Conservation (phyloP, 2,888 invertebrate genomes). For the Pterostichus niger region DNA sequence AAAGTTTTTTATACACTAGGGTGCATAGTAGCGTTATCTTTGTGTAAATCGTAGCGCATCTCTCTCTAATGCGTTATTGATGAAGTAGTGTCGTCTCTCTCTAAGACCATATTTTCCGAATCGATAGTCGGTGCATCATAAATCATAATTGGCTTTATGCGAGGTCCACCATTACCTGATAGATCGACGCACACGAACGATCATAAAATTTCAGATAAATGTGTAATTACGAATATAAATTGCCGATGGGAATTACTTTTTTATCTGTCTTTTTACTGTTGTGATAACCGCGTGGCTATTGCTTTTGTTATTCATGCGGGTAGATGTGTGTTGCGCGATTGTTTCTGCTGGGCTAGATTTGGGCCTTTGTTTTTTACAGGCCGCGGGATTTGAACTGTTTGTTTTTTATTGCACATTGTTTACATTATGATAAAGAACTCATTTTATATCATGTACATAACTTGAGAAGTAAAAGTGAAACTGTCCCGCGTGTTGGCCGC, state of each 20-base stretch:
- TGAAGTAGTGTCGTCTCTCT: conserved; percentile 25
- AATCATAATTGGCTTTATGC: conserved; percentile 63
- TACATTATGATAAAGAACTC: neutral
- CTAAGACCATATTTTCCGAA: conserved; percentile 57
- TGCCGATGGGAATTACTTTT: conserved; percentile 59
- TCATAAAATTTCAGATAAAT: conserved; percentile 62
- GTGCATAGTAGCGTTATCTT: conserved; percentile 22
- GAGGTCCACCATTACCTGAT: conserved; percentile 53
- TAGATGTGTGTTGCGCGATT: neutral
- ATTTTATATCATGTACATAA: neutral
- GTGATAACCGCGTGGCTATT: conserved; percentile 38
- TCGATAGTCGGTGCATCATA: conserved; percentile 36
- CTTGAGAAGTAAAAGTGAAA: too few species aligned
- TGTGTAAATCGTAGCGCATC: conserved; percentile 34
- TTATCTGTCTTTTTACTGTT: conserved; percentile 57
- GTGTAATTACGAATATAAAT: conserved; percentile 64
- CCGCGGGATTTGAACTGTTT: neutral
- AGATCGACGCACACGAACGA: conserved; percentile 32
- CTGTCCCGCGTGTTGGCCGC: too few species aligned
- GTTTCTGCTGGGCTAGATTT: conserved; percentile 6
- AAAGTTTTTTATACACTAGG: conserved; percentile 43
- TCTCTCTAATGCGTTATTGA: conserved; percentile 51
- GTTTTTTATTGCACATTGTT: conserved; percentile 19
- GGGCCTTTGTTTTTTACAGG: neutral
- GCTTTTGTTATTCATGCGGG: conserved; percentile 32